Percentiles rank a stretch among this genome's conserved stretches.
Conservation (phyloP, 1,140 invertebrate species). For the Acyrthosiphon pisum region DNA sequence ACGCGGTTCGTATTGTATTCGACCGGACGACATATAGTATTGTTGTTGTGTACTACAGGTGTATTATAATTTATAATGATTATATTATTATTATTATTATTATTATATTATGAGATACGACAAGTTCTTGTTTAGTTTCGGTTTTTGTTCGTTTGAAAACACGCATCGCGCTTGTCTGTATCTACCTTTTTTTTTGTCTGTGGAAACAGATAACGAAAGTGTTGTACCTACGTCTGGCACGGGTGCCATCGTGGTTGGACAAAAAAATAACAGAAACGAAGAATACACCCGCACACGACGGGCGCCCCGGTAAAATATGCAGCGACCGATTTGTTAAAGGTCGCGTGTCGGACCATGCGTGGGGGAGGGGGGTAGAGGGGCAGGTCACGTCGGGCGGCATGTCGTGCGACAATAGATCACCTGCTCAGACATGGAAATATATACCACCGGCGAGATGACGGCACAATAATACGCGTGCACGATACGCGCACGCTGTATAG, state of each 20-base stretch:
- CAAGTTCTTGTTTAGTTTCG: background rate
- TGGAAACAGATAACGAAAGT: background rate
- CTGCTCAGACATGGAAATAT: conserved; percentile 51
- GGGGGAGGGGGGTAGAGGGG: too few relatives aligned
- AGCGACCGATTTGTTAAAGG: background rate
- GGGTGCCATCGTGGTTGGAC: too few relatives aligned
- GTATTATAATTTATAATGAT: too few relatives aligned
- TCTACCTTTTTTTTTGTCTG: background rate
- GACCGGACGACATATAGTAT: too few relatives aligned
- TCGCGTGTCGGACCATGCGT: background rate
- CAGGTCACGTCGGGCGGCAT: background rate
- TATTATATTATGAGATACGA: too few relatives aligned
- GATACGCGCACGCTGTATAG: background rate
- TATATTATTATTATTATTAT: background rate
- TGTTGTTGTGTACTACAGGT: background rate
- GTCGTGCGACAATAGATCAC: conserved; percentile 36
- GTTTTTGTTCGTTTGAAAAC: background rate
- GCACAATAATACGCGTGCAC: background rate
- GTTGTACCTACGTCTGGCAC: background rate
- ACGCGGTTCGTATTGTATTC: background rate
- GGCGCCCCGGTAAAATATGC: background rate
- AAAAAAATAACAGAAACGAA: background rate
- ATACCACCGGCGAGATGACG: background rate
- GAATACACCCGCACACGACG: background rate
- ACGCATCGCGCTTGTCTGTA: background rate